Base-by-base conservation (phyloP, 2,113 vertebrate species). In the Lasiurus cinereus region DNA sequence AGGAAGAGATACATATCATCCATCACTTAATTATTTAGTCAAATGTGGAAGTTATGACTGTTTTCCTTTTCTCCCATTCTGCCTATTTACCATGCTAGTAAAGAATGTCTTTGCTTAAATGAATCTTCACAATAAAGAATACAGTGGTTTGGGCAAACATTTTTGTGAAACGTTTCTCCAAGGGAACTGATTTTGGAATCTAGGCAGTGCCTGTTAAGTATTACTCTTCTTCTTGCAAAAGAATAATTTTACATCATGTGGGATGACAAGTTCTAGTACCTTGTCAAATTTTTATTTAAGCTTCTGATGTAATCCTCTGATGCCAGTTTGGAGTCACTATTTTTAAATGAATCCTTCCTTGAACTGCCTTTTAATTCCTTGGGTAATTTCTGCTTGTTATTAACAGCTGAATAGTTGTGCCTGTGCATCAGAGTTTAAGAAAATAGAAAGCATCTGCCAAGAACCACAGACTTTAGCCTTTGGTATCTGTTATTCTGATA, bases 241-340 rank as follows among this genome's bases (percentile, higher is more conserved):
- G n/a, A 95, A 73, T 94, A 72, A 84, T 92, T 94, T 95, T 85
- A 59, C 0, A 88, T 93, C 36, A 52, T 33, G 43, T 90, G 86
- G 83, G 54, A 64, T 84, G 84, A 50, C 66, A 74, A 90, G 48
- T 84, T 84, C 92, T 97, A 69, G 43, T 90, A 72, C 52, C 73
- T 93, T 92, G 80, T 94, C 94, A 79, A 77, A 39, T 78, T 93
- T 96, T 97, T 93, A 82, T 90, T 95, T 94, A 92, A 95, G 48
- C 36, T 96, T 82, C 77, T 96, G 73, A 88, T 91, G 73, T 79
- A 93, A 90, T 79, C 54, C 50, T 95, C 82, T 66, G 62, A 80
- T 93, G 92, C 78, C 66, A 91, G 85, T 39, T 96, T 50, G 86
- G 83, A 78, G 62, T 39, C 67, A 24, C 88, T 96, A 95, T 96